Evolutionary conservation across 1,140 invertebrate genomes (phyloP).

Genomic region (Elysia chlorotica): DNA sequence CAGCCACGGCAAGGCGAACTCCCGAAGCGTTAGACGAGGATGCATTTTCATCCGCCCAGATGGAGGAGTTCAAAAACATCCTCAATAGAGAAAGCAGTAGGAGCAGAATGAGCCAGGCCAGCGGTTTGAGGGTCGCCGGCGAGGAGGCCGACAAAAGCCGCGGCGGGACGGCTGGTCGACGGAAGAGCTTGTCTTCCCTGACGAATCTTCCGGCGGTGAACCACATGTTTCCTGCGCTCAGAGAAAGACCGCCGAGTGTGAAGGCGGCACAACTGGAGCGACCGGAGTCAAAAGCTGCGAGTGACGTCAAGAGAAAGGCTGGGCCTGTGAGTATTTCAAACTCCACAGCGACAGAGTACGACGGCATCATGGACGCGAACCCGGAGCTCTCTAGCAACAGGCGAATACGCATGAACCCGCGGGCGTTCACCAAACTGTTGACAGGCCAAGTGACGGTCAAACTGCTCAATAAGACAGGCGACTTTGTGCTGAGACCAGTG

Average conservation of each 20-base stretch:
- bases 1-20: too few relatives aligned
- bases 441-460: conserved; percentile 17
- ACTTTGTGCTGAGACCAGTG: conserved; percentile 22
- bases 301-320: background rate
- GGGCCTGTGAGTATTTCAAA: background rate
- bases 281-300: background rate
- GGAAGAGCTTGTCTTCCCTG: background rate
- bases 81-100: background rate
- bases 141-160: background rate
- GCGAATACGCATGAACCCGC: conserved; percentile 19
- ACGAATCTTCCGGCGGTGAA: background rate
- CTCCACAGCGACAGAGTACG: conserved; percentile 1
- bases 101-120: background rate
- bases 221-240: conserved; percentile 12
- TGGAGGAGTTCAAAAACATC: conserved; percentile 20
- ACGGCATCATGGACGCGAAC: conserved; percentile 20
- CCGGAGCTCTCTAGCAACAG: conserved; percentile 15
- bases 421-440: conserved; percentile 16
- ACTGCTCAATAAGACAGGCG: conserved; percentile 9
- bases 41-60: conserved; percentile 14
- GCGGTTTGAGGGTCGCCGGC: background rate
- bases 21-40: conserved; percentile 9
- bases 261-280: background rate
- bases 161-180: background rate
- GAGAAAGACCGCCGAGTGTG: background rate